Evolutionary conservation across 2,888 invertebrate species (phyloP).

Genomic region (Agrotis clavis): DNA sequence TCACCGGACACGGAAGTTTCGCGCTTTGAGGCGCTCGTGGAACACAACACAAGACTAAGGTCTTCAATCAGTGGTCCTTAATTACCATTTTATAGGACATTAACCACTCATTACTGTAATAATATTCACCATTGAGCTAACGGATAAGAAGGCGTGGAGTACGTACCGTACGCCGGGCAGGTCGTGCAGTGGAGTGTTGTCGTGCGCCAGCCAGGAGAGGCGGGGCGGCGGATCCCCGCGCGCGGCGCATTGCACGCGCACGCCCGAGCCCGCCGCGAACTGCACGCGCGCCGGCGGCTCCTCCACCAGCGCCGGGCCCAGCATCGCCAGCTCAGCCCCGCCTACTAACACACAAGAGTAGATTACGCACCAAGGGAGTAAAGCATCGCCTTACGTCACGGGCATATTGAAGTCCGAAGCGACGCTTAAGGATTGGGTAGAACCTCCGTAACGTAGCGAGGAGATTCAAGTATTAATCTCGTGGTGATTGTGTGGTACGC

Average conservation of each 20-base stretch:
- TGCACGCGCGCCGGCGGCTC: slow-evolving; percentile 72
- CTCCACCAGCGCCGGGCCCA: slow-evolving; percentile 76
- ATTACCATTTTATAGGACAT: neutral
- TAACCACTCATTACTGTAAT: neutral
- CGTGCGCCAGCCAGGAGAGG: slow-evolving; percentile 76
- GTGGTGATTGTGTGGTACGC: too few relatives aligned
- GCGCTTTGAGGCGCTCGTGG: too few relatives aligned
- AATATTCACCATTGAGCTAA: neutral
- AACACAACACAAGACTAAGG: too few relatives aligned
- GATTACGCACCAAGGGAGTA: too few relatives aligned
- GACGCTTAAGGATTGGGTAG: too few relatives aligned
- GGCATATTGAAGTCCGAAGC: too few relatives aligned
- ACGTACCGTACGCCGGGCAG: slow-evolving; percentile 71
- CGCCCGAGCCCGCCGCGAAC: slow-evolving; percentile 71
- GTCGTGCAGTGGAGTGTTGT: slow-evolving; percentile 71
- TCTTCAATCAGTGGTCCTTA: too few relatives aligned
- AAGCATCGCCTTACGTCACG: too few relatives aligned
- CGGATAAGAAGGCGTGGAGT: neutral
- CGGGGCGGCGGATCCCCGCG: slow-evolving; percentile 75
- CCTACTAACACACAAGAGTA: slow-evolving; percentile 24
- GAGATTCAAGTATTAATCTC: too few relatives aligned
- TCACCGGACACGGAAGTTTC: too few relatives aligned
- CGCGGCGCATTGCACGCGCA: slow-evolving; percentile 75
- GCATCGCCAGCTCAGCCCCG: slow-evolving; percentile 58
- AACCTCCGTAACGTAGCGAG: too few relatives aligned